These are phyloP conservation scores for Bathynomus jamesi DNA, from an alignment of 1,140 invertebrate species.

Conservation along the genomic window DNA sequence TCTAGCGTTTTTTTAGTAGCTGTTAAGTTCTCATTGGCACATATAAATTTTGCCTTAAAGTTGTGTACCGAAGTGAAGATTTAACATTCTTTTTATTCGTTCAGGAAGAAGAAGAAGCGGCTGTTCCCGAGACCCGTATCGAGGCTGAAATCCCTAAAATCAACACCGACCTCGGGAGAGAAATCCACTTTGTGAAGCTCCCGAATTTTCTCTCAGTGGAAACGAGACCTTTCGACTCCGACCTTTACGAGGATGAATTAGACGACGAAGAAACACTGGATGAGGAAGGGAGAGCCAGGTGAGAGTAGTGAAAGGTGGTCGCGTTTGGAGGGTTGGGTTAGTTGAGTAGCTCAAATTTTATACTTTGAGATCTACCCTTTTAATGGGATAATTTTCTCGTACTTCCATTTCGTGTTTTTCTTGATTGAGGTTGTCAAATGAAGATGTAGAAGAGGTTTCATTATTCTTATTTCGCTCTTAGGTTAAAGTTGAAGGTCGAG, in stretches of 20 bases:
- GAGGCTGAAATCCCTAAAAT: constrained; percentile 96
- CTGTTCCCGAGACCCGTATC: constrained; percentile 82
- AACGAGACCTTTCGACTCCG: constrained; percentile 85
- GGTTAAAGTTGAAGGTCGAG: constrained; percentile 86
- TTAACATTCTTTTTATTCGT: not conserved
- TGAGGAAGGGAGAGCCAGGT: constrained; percentile 90
- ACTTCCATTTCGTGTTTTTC: too few relatives aligned
- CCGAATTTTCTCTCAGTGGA: constrained; percentile 89
- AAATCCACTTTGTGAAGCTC: constrained; percentile 89
- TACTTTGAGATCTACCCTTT: not conserved
- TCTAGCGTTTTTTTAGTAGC: too few relatives aligned
- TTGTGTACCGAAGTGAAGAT: too few relatives aligned
- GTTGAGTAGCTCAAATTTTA: not conserved
- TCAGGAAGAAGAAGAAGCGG: constrained; percentile 56
- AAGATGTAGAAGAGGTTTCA: not conserved
- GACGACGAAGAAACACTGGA: constrained; percentile 97
- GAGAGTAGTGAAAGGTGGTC: not conserved
- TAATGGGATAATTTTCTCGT: too few relatives aligned
- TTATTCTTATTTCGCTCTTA: constrained; percentile 34
- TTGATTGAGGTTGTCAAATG: too few relatives aligned
- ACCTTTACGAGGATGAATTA: constrained; percentile 97
- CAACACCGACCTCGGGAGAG: constrained; percentile 72
- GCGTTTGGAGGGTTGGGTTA: not conserved
- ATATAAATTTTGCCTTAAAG: too few relatives aligned
- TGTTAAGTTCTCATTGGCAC: too few relatives aligned